phyloP scores from a whole-genome alignment of 1,140 invertebrate genomes.

The Drosophila littoralis region DNA sequence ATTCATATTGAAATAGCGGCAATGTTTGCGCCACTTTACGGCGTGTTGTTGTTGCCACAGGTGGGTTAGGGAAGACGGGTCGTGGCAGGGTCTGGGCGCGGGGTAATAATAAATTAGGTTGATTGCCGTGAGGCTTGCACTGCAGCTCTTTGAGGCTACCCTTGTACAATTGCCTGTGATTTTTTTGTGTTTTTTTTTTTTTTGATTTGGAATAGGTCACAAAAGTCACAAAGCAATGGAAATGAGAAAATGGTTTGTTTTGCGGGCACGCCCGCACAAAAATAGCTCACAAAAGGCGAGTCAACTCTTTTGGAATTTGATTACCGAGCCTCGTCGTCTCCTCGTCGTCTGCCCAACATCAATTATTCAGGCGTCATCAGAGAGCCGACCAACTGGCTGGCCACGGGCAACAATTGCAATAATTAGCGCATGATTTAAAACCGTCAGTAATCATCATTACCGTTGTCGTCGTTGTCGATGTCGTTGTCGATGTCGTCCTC shows the following conservation, averaged over 20 bases:
- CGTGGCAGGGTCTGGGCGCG: background rate
- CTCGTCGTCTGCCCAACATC: constrained; percentile 59
- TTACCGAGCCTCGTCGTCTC: constrained; percentile 49
- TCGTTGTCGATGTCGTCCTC: background rate
- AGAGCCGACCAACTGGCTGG: constrained; percentile 22
- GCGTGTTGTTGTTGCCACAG: constrained; percentile 3
- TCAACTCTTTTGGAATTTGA: constrained; percentile 75
- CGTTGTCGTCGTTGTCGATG: constrained; percentile 54
- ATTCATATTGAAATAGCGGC: constrained; percentile 38
- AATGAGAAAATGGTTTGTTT: constrained; percentile 51
- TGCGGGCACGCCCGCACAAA: constrained; percentile 25
- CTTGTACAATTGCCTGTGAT: constrained; percentile 1
- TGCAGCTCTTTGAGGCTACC: constrained; percentile 26
- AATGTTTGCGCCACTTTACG: constrained; percentile 18
- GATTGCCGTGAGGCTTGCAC: constrained; percentile 59
- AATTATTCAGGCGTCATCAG: constrained; percentile 71
- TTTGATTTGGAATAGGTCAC: constrained; percentile 3
- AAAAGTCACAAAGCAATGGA: constrained; percentile 38
- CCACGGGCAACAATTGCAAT: constrained; percentile 75
- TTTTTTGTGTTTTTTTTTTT: constrained; percentile 3
- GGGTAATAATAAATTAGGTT: constrained; percentile 75
- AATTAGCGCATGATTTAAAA: constrained; percentile 83
- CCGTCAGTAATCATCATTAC: constrained; percentile 82
- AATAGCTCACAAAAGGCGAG: constrained; percentile 51
- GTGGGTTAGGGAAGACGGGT: background rate